These are phyloP conservation scores for Pseudomyrmex cubaensis DNA, from an alignment of 1,140 invertebrate species.

Conservation along the genomic window DNA sequence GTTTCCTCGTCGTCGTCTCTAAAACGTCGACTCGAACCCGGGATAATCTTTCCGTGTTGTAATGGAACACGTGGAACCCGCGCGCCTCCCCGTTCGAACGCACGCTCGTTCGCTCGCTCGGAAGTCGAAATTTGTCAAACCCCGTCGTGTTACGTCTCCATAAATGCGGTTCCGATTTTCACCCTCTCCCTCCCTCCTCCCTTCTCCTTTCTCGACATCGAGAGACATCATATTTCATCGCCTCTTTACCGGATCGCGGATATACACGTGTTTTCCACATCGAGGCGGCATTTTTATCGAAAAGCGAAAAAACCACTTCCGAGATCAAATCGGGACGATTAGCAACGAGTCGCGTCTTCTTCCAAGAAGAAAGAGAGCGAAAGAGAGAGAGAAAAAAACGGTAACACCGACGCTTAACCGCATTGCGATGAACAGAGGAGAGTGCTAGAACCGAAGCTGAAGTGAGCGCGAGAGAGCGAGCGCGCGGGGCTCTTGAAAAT, in stretches of 20 bases:
- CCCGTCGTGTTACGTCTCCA: constrained; percentile 60
- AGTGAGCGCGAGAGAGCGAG: constrained; percentile 2
- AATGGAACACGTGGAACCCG: constrained; percentile 44
- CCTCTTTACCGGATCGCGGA: constrained; percentile 7
- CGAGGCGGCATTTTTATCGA: not conserved
- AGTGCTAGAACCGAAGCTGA: constrained; percentile 1
- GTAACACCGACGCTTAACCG: not conserved
- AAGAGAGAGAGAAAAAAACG: too few relatives aligned
- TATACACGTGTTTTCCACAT: not conserved
- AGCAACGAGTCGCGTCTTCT: not conserved
- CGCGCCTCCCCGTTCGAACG: not conserved
- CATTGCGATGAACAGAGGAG: constrained; percentile 28
- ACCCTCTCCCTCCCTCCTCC: not conserved
- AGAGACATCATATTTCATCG: constrained; percentile 20
- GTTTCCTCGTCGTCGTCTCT: constrained; percentile 25
- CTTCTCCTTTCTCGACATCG: not conserved
- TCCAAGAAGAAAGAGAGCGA: not conserved
- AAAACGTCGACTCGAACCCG: constrained; percentile 14
- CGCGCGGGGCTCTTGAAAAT: constrained; percentile 37
- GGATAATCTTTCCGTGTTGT: constrained; percentile 45
- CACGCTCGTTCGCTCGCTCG: not conserved
- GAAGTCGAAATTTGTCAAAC: constrained; percentile 71
- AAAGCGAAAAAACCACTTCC: not conserved
- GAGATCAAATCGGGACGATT: constrained; percentile 15
- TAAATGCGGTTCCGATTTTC: constrained; percentile 48